Evolutionary conservation across 2,113 vertebrate species (phyloP), one percentile per base, ranked within the genome.

Genomic region (Toxotes jaculatrix): DNA sequence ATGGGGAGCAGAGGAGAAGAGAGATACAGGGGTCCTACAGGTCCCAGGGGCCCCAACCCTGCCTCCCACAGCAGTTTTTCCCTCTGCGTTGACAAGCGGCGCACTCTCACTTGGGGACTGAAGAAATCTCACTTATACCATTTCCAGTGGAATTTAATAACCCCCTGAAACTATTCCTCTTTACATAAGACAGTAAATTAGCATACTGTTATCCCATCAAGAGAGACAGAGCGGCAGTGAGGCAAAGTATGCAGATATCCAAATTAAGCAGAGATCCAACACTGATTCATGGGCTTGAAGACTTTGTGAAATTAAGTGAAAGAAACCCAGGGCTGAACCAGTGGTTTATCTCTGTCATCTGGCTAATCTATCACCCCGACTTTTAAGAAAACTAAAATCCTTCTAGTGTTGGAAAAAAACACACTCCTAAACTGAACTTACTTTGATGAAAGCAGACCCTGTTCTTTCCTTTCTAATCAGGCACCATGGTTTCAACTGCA

Each of bases 301-400:
- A 87, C 85, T 85, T 84, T 31, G 67, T 87, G 77, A 90, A 93
- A 92, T 93, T 73, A 92, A 88, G 76, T 79, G 79, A 81, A 79
- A 85, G 79, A 85, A 92, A 88, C 71, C 79, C 64, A 47, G 43
- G 74, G 78, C 75, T 69, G 66, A 85, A 81, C 73, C 74, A 59
- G 69, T 43, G 88, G 87, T 93, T 92, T 91, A 91, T 94, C 91
- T 92, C 73, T 83, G 79, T 89, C 90, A 90, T 87, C 60, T 19
- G 23, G 87, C 88, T 86, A 86, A 92, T 84, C 84, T 86, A 80
- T 84, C 79, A 49, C 76, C 61, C 34, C 4, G 51, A 88, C 84
- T 87, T 90, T 87, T 67, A 69, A 73, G 67, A 78, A 74, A 92
- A 92, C 89, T 61, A 89, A 85, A 74, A 47, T 83, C 55, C 67